Evolutionary conservation across 2,888 invertebrate species (phyloP), one percentile per base, ranked within the genome.

Genomic region (Furcula furcula): DNA sequence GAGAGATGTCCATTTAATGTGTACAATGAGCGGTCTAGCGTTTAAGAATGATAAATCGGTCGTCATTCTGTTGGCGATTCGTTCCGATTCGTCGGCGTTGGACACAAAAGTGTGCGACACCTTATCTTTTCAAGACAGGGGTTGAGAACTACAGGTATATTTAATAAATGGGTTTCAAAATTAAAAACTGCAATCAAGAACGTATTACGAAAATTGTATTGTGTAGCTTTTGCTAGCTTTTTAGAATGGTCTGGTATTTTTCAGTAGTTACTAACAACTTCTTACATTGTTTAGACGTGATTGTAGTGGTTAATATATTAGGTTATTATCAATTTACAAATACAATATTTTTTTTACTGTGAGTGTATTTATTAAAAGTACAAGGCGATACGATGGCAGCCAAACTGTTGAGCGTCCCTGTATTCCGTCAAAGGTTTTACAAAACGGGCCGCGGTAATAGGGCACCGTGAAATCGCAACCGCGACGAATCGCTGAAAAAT

Each of bases 401-500:
- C 7, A 47, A 55, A 55, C 45, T 10, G 46, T 56, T 58, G 36
- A 16, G 26, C 15, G 36, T 29, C 31, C 38, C 55, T 7, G 6
- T 6, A 15, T 5, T 23, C 34, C 48, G 38, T 40, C 55, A 55
- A 58, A 49, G 40, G 44, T 58, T 42, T 55, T 45, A 58, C 55
- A 45, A 31, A 47, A 38, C 53, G 64, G 76, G 77, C 77, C 61
- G 52, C 65, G 51, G 76, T 75, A 82, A 84, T 78, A 81, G 77
- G 76, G 73, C 50, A 72, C 79, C 86, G 80, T 86, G 85, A 86
- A 88, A 88, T 88, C 84, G 70, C 52, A 52, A 53, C 69, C 76
- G 87, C 74, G 71, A 66, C 89, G 84, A 89, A 89, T 89, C 70
- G 86, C 87, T 81, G 87, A 86, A 89, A 88, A 86, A 87, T 89